Evolutionary conservation across 92 coral and sea anemone species (phyloP), one percentile per base, ranked within the genome.

Genomic region (Porites cylindrica): DNA sequence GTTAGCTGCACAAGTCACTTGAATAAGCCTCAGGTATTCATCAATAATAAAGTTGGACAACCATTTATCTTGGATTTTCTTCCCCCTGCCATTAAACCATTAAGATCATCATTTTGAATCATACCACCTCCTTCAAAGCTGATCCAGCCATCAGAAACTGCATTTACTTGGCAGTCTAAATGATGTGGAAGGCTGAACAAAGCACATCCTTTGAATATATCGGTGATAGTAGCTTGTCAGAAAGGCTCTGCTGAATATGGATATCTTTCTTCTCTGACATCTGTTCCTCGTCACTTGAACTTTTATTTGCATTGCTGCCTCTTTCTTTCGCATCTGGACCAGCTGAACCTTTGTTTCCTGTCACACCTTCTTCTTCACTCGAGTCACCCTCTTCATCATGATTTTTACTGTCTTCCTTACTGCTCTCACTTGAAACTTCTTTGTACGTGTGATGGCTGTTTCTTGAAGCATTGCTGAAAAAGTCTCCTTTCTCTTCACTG

Each of bases 1-100:
- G 58, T 69, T 71, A 82, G 81, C 52, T 63, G 79, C 13, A 10
- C 77, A 53, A 81, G 83, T 59, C 76, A 70, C 61, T 65, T 65
- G 9, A 65, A 81, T 60, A 54, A 91, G 70, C 11, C 73, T 6
- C 26, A 87, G 91, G 56, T 90, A 86, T 64, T 85, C 88, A 86
- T 85, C 93, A 80, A 73, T 66, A 66, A 90, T 70, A 61, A 90
- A 86, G 75, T 80, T 90, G 47, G 87, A 70, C 21, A 88, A 70
- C 81, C 78, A 89, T 59, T 83, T 83, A 21, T 89, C 84, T 77
- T 66, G 53, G 43, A 75, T 18, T n/a, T 69, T 62, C 59, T 54
- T 75, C 56, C 70, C 78, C 60, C 51, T 83, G 72, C 80, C 92
- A 76, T 64, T 65, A 89, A 78, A 77, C 51, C 80, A 66, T 53